A percentile compares a stretch with the other conserved stretches of the same genome.
Evolutionary conservation across 2,113 vertebrate genomes (phyloP).

Genomic region (Ploceus nigricollis): DNA sequence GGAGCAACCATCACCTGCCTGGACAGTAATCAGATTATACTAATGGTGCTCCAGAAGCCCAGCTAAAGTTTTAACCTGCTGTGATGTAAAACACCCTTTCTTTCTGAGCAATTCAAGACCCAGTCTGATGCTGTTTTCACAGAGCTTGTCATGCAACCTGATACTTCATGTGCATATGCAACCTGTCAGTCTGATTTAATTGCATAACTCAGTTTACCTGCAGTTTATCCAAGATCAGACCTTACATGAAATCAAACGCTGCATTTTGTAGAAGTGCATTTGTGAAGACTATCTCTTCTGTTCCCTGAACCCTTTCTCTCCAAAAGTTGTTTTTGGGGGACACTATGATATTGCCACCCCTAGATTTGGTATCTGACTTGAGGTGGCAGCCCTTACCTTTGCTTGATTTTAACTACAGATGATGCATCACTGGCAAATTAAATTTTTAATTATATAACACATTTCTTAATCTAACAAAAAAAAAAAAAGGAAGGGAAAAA

Average conservation of each 20-base stretch:
- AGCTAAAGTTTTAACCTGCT: not conserved
- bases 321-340: not conserved
- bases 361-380: not conserved
- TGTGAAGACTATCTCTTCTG: not conserved
- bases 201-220: not conserved
- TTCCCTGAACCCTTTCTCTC: not conserved
- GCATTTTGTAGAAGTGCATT: not conserved
- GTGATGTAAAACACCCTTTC: not conserved
- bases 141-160: not conserved
- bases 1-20: not conserved
- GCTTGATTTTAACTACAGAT: not conserved
- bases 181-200: not conserved
- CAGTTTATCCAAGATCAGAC: not conserved
- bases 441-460: not conserved
- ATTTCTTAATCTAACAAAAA: not conserved
- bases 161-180: not conserved
- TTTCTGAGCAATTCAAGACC: not conserved
- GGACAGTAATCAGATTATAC: not conserved
- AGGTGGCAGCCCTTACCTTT: not conserved
- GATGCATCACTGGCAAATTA: not conserved
- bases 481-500: fast-evolving
- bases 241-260: not conserved
- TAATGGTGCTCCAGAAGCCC: not conserved
- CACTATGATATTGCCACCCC: not conserved
- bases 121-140: not conserved